Conservation (phyloP, 2,797 vertebrate genomes). For the Leucoraja ocellata region DNA sequence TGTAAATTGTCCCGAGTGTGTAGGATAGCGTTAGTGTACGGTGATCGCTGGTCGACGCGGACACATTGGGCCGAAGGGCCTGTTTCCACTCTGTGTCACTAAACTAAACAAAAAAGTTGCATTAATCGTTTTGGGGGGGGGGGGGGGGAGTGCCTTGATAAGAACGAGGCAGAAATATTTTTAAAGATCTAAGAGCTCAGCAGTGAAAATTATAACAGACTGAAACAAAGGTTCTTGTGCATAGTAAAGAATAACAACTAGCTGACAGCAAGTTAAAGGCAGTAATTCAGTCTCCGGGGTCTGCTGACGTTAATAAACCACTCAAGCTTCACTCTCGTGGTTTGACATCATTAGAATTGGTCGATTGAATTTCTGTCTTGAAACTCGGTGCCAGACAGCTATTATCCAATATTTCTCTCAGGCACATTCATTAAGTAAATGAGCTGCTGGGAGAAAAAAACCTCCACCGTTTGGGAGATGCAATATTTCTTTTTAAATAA, state of each 20-base stretch:
- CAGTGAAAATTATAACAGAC: conserved; percentile 21
- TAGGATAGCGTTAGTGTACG: too few relatives aligned
- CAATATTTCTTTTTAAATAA: conserved; percentile 34
- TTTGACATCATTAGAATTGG: conserved; percentile 37
- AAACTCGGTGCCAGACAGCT: conserved; percentile 29
- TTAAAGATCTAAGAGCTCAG: not conserved
- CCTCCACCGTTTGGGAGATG: conserved; percentile 4
- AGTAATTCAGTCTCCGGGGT: conserved; percentile 25
- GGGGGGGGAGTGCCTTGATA: not conserved
- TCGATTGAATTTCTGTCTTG: conserved; percentile 34
- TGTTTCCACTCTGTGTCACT: too few relatives aligned
- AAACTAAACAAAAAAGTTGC: too few relatives aligned
- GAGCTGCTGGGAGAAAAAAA: conserved; percentile 26
- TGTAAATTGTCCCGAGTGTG: too few relatives aligned
- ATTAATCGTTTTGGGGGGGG: not conserved
- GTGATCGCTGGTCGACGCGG: too few relatives aligned
- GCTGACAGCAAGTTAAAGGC: conserved; percentile 13
- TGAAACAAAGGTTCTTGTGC: not conserved
- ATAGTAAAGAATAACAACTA: conserved; percentile 22
- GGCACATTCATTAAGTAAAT: conserved; percentile 37
- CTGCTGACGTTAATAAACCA: conserved; percentile 34
- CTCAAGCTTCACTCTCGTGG: conserved; percentile 15
- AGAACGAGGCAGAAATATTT: not conserved
- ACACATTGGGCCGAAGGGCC: too few relatives aligned
- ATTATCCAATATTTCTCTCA: conserved; percentile 37